Base-by-base conservation (phyloP, 2,113 vertebrate genomes). In the Alethe diademata region DNA sequence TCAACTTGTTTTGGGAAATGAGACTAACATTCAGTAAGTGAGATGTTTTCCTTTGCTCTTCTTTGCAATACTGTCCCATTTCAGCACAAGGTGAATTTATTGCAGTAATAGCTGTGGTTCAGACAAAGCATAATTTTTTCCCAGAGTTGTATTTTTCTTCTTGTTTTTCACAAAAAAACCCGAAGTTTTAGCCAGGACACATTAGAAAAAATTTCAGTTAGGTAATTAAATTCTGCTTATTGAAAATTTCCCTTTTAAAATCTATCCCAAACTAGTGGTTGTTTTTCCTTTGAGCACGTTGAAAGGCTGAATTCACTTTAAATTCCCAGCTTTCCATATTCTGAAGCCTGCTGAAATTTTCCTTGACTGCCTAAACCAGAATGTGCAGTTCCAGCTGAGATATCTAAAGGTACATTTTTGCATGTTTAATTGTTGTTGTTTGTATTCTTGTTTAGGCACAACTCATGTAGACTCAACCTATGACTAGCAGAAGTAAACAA, bases 1-100 rank as follows among this genome's bases (percentile, higher is more conserved):
- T 69, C 62, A 90, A 35, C 64, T 83, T 73, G 53, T 86, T 95
- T 78, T 79, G 53, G 72, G 88, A 97, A 93, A 84, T 84, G 31
- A 86, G 76, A 53, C 75, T 83, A 81, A 73, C 93, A 85, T 79
- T 82, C 70, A 51, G 31, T 83, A 91, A 90, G 93, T 90, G 87
- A 94, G 64, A 91, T 82, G 25, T 72, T 96, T 92, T 70, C 53
- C 14, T 79, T 73, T 92, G 31, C 53, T 86, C 16, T 88, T 33
- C 40, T 74, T 54, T 61, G 29, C 62, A 42, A 36, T 54, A 42
- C 54, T 66, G 45, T 57, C 61, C 72, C 53, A 51, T 83, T 15
- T 9, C 56, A 74, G 57, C 62, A 51, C n/a, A 71, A 56, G 79
- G 48, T 92, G 79, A 84, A 78, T 75, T 94, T 84, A 56, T 86